phyloP scores from a whole-genome alignment of 2,797 vertebrate species.

The Pseudochaenichthys georgianus region DNA sequence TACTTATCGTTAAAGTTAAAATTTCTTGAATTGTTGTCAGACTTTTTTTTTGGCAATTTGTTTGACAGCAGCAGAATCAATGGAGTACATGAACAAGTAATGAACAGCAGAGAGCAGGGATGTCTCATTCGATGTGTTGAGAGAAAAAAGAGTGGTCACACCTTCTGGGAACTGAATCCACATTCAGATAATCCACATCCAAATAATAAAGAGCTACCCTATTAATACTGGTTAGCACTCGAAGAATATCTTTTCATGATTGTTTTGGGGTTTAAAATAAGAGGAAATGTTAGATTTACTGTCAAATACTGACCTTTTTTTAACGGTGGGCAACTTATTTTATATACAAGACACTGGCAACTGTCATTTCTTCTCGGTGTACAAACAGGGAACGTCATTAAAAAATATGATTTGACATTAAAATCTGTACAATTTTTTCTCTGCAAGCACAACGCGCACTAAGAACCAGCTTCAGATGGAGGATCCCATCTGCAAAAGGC shows the following conservation, averaged over 20 bases:
- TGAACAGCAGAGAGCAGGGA: constrained; percentile 24
- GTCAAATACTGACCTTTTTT: constrained; percentile 13
- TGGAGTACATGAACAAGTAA: constrained; percentile 34
- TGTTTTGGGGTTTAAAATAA: constrained; percentile 28
- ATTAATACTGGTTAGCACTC: constrained; percentile 31
- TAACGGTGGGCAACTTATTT: constrained; percentile 19
- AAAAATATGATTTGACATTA: constrained; percentile 48
- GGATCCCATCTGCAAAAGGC: constrained; percentile 9
- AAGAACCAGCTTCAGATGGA: constrained; percentile 8
- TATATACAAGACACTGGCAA: constrained; percentile 38
- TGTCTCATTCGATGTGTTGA: constrained; percentile 23
- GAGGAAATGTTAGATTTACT: constrained; percentile 24
- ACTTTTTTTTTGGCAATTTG: constrained; percentile 59
- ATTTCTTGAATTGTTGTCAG: constrained; percentile 41
- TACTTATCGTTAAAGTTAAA: constrained; percentile 15
- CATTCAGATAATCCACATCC: constrained; percentile 38
- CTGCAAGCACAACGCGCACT: constrained; percentile 10
- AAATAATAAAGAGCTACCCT: constrained; percentile 22
- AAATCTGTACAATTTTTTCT: constrained; percentile 41
- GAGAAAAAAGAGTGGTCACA: constrained; percentile 42
- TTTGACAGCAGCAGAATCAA: constrained; percentile 65
- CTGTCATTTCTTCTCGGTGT: constrained; percentile 19
- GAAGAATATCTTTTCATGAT: constrained; percentile 7
- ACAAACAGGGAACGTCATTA: constrained; percentile 33
- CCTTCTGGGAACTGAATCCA: constrained; percentile 49